These are phyloP conservation scores for Drosophila obscura DNA, from an alignment of 1,140 invertebrate species.

Conservation along the genomic window DNA sequence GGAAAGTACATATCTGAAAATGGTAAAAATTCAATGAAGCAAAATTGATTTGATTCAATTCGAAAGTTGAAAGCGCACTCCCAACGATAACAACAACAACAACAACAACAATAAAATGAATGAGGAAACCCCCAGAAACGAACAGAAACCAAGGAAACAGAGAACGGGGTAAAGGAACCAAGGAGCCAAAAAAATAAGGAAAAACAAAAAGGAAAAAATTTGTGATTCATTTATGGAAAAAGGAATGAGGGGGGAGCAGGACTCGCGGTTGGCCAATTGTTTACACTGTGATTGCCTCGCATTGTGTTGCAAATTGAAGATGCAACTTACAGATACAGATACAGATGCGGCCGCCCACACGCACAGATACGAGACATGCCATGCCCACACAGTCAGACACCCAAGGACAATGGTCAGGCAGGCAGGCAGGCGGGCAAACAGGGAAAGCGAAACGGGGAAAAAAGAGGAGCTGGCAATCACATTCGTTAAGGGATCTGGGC, in stretches of 20 bases:
- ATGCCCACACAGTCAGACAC: neutral
- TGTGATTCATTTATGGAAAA: constrained; percentile 25
- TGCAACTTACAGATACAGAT: constrained; percentile 25
- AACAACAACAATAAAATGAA: constrained; percentile 1
- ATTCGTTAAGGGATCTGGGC: no score
- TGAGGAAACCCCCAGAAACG: neutral
- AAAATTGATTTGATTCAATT: constrained; percentile 78
- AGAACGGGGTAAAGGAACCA: neutral
- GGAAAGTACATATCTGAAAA: constrained; percentile 49
- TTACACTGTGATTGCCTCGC: constrained; percentile 36
- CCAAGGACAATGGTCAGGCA: constrained; percentile 7
- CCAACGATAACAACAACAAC: constrained; percentile 29
- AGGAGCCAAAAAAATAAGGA: neutral
- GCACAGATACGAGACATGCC: neutral
- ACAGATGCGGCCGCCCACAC: neutral
- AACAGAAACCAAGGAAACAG: constrained; percentile 1
- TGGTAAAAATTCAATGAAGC: constrained; percentile 76
- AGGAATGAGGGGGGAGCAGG: constrained; percentile 10
- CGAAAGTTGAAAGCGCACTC: constrained; percentile 54
- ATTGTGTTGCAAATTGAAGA: constrained; percentile 38
- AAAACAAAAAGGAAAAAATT: neutral
- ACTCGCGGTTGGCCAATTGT: constrained; percentile 22
- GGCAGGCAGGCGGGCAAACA: neutral
- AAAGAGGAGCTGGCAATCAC: neutral
- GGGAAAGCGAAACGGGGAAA: constrained; percentile 18